A percentile compares a stretch with the other conserved stretches of the same genome.
Conservation (phyloP, 2,797 vertebrate genomes). For the Myotis daubentonii region DNA sequence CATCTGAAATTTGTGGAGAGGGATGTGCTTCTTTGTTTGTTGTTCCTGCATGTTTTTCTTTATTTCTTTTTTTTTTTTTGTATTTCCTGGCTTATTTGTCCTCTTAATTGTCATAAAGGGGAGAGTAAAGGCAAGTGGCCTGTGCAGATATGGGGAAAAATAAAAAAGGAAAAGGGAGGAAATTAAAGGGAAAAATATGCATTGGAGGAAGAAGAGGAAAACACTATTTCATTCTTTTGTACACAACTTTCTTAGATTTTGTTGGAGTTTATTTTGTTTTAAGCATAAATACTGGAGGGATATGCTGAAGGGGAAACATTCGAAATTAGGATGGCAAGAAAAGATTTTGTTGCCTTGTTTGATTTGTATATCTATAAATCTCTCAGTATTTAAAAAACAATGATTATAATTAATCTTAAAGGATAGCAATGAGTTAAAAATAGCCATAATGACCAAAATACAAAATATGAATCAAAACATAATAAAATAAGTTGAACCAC, state of each 20-base stretch:
- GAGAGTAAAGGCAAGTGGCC: not conserved
- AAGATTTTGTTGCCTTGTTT: slow-evolving; percentile 98
- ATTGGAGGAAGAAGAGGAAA: slow-evolving; percentile 51
- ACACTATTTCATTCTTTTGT: slow-evolving; percentile 87
- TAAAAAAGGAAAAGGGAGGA: slow-evolving; percentile 49
- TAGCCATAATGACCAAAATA: slow-evolving; percentile 81
- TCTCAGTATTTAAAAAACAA: slow-evolving; percentile 82
- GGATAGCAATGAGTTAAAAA: slow-evolving; percentile 83
- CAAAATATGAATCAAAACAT: slow-evolving; percentile 80
- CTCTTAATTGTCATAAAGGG: slow-evolving; percentile 8
- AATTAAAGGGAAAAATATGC: slow-evolving; percentile 61
- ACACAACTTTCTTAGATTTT: slow-evolving; percentile 95
- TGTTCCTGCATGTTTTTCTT: slow-evolving; percentile 52
- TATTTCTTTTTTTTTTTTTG: not conserved
- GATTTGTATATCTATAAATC: slow-evolving; percentile 89
- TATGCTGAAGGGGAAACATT: slow-evolving; percentile 60
- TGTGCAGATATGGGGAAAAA: slow-evolving; percentile 78
- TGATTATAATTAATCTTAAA: slow-evolving; percentile 85
- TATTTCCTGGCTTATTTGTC: slow-evolving; percentile 3
- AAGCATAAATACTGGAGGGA: slow-evolving; percentile 53
- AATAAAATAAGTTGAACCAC: slow-evolving; percentile 90
- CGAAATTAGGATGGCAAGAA: slow-evolving; percentile 95
- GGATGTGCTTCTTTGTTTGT: slow-evolving; percentile 84
- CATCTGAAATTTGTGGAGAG: slow-evolving; percentile 91
- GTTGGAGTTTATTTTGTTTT: slow-evolving; percentile 55